Evolutionary conservation across 30 jellyfish, hydroid and myxozoan genomes (phyloP), one percentile per base, ranked within the genome.

Genomic region (Catostylus mosaicus): DNA sequence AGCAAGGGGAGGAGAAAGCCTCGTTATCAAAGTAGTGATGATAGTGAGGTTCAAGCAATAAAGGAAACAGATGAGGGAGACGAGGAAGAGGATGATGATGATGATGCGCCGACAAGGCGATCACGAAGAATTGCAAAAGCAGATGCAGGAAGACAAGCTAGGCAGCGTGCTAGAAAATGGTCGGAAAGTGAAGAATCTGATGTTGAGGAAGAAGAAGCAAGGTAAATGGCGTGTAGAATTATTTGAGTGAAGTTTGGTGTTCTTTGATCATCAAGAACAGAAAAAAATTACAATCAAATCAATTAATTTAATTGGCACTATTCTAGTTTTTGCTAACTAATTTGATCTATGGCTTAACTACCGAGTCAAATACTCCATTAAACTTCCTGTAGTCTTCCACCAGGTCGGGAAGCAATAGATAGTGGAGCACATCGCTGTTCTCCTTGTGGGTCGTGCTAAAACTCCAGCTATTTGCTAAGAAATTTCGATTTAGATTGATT

Each of bases 201-300:
- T 2, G 91, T 66, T 0, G 84, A 59, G 8, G 59, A 82, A 9
- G 72, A 82, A 37, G 92, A 82, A 26, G 86, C 67, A 82, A 82
- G 92, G 92, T 82, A 82, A 82, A 82, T 67, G 92, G 92, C 86
- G 92, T 82, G 92, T 82, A 51, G 70, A 38, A 50, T 69, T 46
- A 18, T 51, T 82, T 67, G 92, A 51, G 92, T 82, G 92, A 73
- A 82, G 63, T 68, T 64, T 45, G 89, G 81, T 64, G 75, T 30
- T 78, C 61, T 19, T 76, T 7, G 38, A 7, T 7, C 38, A 59
- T 3, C 38, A 19, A 59, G 43, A 59, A 59, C 38, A 1, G 71
- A 59, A 20, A n/a, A n/a, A 27, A 59, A 7, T 23, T 59, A 59
- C 71, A 59, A 59, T 59, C 12, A 43, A 43, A 6, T 43, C 5